Conservation (phyloP, 92 coral and sea anemone species). For the Phymanthus crucifer region DNA sequence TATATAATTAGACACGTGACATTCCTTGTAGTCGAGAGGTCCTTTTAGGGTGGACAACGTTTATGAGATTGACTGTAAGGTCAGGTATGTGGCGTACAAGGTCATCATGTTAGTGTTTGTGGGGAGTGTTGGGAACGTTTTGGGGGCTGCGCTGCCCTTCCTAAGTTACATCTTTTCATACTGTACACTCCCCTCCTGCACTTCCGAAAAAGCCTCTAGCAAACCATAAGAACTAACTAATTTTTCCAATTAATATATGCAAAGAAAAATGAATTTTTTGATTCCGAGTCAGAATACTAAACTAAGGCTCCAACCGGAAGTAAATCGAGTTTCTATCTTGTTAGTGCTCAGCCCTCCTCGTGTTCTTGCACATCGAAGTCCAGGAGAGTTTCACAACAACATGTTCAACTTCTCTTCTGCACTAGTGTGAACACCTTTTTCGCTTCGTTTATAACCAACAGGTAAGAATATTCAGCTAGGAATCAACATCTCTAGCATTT, state of each 20-base stretch:
- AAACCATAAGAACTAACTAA: too few species aligned
- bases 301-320: neutral
- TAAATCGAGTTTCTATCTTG: neutral
- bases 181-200: neutral
- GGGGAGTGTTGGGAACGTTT: neutral
- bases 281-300: neutral
- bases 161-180: neutral
- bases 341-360: neutral
- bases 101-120: too few species aligned
- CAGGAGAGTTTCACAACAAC: neutral
- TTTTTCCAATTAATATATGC: too few species aligned
- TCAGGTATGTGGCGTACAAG: too few species aligned
- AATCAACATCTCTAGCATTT: neutral
- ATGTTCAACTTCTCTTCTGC: neutral
- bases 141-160: neutral
- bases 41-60: too few species aligned
- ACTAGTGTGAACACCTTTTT: neutral
- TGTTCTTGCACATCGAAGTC: neutral
- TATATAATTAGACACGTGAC: too few species aligned
- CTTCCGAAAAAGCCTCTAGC: too few species aligned
- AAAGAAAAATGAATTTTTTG: too few species aligned
- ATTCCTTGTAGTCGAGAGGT: too few species aligned
- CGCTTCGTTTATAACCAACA: neutral
- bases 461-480: conserved; percentile 5
- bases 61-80: too few species aligned